Conservation (phyloP, 2,888 invertebrate genomes). For the Tipula unca region DNA sequence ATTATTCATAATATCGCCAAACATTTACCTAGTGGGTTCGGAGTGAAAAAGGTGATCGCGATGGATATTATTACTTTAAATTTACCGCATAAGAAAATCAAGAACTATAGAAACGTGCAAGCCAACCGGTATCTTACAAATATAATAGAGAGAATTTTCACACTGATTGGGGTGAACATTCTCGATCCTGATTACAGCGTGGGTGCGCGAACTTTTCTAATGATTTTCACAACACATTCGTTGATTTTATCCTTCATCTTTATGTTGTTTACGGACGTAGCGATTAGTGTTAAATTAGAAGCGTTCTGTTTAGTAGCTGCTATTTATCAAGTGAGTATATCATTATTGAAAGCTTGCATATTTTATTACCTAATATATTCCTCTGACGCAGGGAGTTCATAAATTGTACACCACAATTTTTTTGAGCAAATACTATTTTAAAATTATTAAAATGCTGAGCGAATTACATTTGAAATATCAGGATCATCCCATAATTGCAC, state of each 20-base stretch:
- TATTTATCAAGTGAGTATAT: not conserved
- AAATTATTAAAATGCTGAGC: too few relatives aligned
- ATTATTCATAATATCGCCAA: too few relatives aligned
- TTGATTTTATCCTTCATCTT: not conserved
- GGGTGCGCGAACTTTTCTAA: not conserved
- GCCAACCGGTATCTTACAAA: not conserved
- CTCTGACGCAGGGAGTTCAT: not conserved
- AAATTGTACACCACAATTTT: not conserved
- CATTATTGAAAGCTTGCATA: not conserved
- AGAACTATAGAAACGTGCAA: not conserved
- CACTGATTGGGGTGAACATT: not conserved
- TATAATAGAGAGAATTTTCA: not conserved
- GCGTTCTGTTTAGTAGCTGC: not conserved
- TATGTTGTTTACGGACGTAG: not conserved
- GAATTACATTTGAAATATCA: too few relatives aligned
- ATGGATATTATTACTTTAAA: too few relatives aligned
- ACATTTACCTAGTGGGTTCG: too few relatives aligned
- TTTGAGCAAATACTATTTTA: not conserved
- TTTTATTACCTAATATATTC: not conserved
- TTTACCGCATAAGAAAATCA: not conserved
- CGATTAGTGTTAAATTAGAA: not conserved
- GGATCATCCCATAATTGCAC: too few relatives aligned
- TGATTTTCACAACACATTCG: not conserved
- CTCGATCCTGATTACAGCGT: not conserved
- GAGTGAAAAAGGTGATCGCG: too few relatives aligned